Conservation (phyloP, 1,140 invertebrate species). For the Megathymus violae region DNA sequence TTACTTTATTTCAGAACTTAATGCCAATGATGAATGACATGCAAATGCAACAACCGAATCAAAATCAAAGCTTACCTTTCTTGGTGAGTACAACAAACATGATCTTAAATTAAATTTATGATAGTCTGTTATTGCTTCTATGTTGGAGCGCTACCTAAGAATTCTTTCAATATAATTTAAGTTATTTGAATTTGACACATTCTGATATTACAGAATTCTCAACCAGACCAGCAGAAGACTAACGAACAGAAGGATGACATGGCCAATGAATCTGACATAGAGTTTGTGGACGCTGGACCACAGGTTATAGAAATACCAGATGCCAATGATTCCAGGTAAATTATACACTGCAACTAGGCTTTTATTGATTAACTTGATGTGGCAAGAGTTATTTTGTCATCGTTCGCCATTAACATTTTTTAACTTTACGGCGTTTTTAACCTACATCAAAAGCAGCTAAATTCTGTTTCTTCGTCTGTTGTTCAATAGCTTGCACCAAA, state of each 20-base stretch:
- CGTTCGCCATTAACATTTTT: too few relatives aligned
- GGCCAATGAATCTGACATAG: conserved; percentile 75
- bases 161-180: too few relatives aligned
- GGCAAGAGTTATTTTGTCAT: too few relatives aligned
- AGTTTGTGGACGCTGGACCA: conserved; percentile 75
- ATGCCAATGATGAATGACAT: conserved; percentile 77
- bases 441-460: too few relatives aligned
- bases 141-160: conserved; percentile 5
- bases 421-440: too few relatives aligned
- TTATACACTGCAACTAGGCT: too few relatives aligned
- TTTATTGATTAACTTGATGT: too few relatives aligned
- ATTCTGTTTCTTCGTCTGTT: too few relatives aligned
- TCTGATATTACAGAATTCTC: conserved; percentile 60
- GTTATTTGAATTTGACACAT: too few relatives aligned
- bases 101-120: too few relatives aligned
- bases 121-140: background rate
- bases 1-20: conserved; percentile 61
- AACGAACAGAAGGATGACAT: conserved; percentile 68
- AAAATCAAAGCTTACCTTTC: conserved; percentile 66
- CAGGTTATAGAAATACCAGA: conserved; percentile 79
- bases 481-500: too few relatives aligned
- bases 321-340: conserved; percentile 73
- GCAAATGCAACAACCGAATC: conserved; percentile 66
- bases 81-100: conserved; percentile 63
- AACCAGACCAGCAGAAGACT: conserved; percentile 61